Evolutionary conservation across 1,140 invertebrate species (phyloP), one percentile per base, ranked within the genome.

Genomic region (Orchestia grillus): DNA sequence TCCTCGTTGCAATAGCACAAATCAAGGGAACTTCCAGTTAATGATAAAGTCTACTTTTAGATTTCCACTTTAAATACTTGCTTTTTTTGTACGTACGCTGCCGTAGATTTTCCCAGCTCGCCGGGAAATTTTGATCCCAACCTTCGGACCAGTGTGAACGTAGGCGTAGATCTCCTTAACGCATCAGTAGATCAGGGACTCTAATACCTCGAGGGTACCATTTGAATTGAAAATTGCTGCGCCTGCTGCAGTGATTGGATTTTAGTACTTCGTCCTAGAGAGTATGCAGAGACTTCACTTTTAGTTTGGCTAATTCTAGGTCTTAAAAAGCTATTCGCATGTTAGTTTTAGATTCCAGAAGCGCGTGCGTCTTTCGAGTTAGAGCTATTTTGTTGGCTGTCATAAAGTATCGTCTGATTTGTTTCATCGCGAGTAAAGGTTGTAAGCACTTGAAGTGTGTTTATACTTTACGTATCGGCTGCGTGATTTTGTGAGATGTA

Each of bases 21-120:
- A 94, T 94, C 92, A 47, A 45, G 92, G 43, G 92, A 94, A 94
- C 92, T 94, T 94, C 92, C 92, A 94, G 44, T 40, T 45, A 94
- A 94, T 45, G 92, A 94, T 94, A 94, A 94, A 45, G 43, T 36
- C 40, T 94, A 94, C 19, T 44, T 44, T 44, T 94, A 94, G 92
- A 94, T 94, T 94, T 94, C 44, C 92, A 94, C 92, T 94, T 94
- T 45, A 94, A 94, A 94, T 94, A 94, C 43, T 94, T 94, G 92
- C 92, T 94, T 94, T 91, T n/a, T 94, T 94, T 94, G 92, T 94
- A 94, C 92, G 8, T 94, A 94, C 92, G 92, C 92, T 4, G 28
- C 43, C 44, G 92, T 94, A 40, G 92, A 44, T 45, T 45, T 44
- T 3, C 92, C 43, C 40, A 41, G 44, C 44, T 11, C 43, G 28